Evolutionary conservation across 2,113 vertebrate species (phyloP).

Genomic region (Thamnophis sirtalis): DNA sequence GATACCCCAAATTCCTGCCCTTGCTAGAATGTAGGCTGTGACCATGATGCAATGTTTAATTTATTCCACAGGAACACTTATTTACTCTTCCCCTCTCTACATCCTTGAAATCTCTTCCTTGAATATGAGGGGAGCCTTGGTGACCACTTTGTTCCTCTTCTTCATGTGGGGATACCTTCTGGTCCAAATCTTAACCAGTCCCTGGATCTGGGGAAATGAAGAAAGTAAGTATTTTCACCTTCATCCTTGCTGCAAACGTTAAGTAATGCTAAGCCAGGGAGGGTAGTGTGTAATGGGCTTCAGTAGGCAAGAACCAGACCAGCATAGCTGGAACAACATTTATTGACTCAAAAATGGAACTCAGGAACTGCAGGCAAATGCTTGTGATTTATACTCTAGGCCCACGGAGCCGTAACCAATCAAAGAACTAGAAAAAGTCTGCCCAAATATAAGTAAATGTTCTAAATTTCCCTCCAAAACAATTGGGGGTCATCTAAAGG

Average conservation of each 20-base stretch:
- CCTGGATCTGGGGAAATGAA: not conserved
- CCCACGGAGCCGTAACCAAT: no score
- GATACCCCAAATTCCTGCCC: not conserved
- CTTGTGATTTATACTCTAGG: no score
- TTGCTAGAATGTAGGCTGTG: not conserved
- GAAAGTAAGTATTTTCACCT: not conserved
- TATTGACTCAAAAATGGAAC: no score
- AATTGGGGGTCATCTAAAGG: no score
- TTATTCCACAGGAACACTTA: not conserved
- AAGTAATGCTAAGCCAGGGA: not conserved
- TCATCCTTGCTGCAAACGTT: not conserved
- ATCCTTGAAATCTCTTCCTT: not conserved
- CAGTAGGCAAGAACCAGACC: no score
- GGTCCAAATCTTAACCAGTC: not conserved
- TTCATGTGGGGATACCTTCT: not conserved
- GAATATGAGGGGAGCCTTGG: not conserved
- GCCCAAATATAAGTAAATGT: no score
- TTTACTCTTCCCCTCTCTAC: not conserved
- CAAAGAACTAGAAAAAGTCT: no score
- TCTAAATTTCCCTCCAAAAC: no score
- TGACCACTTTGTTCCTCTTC: not conserved
- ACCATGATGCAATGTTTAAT: not conserved
- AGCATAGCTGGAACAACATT: no score
- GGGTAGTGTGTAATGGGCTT: no score
- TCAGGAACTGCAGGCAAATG: no score